Evolutionary conservation across 2,797 vertebrate genomes (phyloP).

Genomic region (Alca torda): DNA sequence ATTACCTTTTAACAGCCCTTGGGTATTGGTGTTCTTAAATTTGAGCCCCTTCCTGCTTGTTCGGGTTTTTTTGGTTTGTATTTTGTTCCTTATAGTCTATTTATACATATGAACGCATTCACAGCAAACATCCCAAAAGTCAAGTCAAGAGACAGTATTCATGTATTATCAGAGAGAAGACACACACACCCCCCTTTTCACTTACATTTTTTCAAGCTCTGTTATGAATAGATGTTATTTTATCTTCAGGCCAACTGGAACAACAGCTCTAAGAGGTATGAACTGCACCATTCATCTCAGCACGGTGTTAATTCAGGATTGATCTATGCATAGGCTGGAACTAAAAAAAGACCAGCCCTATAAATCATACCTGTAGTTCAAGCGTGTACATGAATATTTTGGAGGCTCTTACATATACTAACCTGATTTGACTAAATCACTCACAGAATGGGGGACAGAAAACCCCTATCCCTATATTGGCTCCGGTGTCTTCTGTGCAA

Average conservation of each 20-base stretch:
- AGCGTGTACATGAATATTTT: background rate
- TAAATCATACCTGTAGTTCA: slow-evolving; percentile 14
- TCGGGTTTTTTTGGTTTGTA: background rate
- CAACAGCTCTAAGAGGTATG: background rate
- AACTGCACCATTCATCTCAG: background rate
- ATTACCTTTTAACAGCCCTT: background rate
- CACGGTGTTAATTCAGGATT: background rate
- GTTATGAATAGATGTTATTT: background rate
- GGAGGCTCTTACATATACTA: background rate
- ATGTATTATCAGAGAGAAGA: background rate
- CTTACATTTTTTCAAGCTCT: background rate
- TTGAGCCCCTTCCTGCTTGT: background rate
- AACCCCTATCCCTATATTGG: background rate
- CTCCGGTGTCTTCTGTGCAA: background rate
- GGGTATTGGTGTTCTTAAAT: background rate
- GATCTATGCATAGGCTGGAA: background rate
- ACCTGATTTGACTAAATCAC: background rate
- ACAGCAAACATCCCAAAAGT: background rate
- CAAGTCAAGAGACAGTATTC: background rate
- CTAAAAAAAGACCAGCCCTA: background rate
- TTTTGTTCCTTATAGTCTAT: background rate
- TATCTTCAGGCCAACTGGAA: slow-evolving; percentile 16
- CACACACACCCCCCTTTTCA: background rate
- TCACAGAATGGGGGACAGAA: background rate
- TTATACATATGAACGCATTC: background rate